Evolutionary conservation across 92 coral and sea anemone genomes (phyloP).

Genomic region (Nematostella vectensis): DNA sequence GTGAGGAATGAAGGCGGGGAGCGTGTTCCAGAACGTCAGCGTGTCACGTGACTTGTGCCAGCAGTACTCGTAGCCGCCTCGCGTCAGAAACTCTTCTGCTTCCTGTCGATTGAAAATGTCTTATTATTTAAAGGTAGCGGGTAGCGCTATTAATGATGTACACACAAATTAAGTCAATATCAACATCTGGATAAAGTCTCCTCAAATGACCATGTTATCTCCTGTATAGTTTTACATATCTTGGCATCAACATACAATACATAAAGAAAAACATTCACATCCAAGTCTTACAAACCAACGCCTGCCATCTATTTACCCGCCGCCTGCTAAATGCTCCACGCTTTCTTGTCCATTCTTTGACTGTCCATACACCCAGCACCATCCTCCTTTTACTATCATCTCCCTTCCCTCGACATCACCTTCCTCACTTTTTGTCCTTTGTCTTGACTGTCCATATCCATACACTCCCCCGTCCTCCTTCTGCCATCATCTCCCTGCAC

Average conservation of each 20-base stretch:
- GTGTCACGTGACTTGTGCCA: constrained; percentile 16
- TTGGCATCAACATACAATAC: too few relatives aligned
- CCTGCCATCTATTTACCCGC: background rate
- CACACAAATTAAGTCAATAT: too few relatives aligned
- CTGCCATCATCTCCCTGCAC: background rate
- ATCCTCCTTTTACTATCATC: background rate
- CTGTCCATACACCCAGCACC: background rate
- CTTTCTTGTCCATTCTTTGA: background rate
- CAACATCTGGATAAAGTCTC: too few relatives aligned
- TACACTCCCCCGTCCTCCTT: background rate
- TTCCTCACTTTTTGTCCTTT: background rate
- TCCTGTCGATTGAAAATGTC: constrained; percentile 4
- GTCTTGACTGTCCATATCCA: too few relatives aligned
- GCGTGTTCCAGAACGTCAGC: constrained; percentile 23
- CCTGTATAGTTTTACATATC: too few relatives aligned
- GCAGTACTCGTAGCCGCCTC: constrained; percentile 31
- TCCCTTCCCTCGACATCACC: background rate
- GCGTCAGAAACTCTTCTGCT: constrained; percentile 24
- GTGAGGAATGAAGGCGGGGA: constrained; percentile 29
- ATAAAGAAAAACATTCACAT: too few relatives aligned
- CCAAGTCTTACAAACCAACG: too few relatives aligned
- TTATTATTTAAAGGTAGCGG: too few relatives aligned
- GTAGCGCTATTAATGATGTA: too few relatives aligned
- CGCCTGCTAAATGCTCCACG: background rate
- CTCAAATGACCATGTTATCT: too few relatives aligned